Evolutionary conservation across 2,888 invertebrate genomes (phyloP).

Genomic region (Nomada fabriciana): DNA sequence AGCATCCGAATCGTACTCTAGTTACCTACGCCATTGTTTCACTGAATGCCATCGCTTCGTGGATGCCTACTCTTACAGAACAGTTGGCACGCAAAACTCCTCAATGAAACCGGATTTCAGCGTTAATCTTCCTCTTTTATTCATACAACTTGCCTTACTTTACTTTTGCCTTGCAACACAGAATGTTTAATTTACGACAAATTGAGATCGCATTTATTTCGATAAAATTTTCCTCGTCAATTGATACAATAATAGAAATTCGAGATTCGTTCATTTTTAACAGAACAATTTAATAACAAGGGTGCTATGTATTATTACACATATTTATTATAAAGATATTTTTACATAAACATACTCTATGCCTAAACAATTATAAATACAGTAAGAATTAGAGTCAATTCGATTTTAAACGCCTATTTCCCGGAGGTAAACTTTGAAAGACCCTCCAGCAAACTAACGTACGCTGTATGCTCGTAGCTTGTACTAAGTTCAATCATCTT

Average conservation of each 20-base stretch:
- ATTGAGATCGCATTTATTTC: not conserved
- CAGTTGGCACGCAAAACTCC: constrained; percentile 36
- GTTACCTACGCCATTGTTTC: constrained; percentile 54
- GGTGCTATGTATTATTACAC: constrained; percentile 6
- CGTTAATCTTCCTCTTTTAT: not conserved
- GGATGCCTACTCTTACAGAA: constrained; percentile 25
- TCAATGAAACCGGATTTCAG: constrained; percentile 6
- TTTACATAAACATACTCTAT: constrained; percentile 35
- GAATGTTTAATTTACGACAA: not conserved
- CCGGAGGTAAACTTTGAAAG: constrained; percentile 93
- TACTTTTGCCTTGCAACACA: not conserved
- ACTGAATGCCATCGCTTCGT: constrained; percentile 35
- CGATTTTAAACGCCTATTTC: constrained; percentile 79
- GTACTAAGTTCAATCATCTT: constrained; percentile 95
- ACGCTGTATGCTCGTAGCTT: constrained; percentile 95
- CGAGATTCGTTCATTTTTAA: constrained; percentile 4
- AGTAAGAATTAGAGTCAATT: not conserved
- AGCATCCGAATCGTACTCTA: constrained; percentile 27
- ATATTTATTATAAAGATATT: constrained; percentile 41
- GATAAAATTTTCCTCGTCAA: too few relatives aligned
- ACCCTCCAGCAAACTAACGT: constrained; percentile 94
- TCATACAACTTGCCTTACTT: not conserved
- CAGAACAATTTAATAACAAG: not conserved
- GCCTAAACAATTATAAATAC: constrained; percentile 29
- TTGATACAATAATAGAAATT: not conserved